phyloP scores from a whole-genome alignment of 2,888 invertebrate genomes.

The Dynastes grantii region DNA sequence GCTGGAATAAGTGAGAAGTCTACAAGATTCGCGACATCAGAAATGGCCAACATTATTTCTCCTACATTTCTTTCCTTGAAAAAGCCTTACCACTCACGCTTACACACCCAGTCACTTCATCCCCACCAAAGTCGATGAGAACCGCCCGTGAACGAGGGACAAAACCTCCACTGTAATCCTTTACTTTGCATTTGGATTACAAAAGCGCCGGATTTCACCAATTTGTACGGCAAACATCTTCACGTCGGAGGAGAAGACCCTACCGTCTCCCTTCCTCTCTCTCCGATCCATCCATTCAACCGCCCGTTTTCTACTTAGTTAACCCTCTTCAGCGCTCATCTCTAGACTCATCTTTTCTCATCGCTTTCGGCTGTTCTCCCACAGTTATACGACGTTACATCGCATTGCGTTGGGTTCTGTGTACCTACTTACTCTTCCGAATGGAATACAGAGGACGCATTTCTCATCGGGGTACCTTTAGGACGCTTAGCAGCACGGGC shows the following conservation, averaged over 20 bases:
- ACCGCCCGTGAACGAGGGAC: not conserved
- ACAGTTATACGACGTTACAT: too few relatives aligned
- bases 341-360: not conserved
- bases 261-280: not conserved
- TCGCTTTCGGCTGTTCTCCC: not conserved
- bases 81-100: too few relatives aligned
- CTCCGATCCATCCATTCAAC: constrained; percentile 1
- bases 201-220: constrained; percentile 68
- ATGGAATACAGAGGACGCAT: too few relatives aligned
- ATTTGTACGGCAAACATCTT: constrained; percentile 67
- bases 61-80: too few relatives aligned
- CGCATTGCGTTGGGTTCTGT: too few relatives aligned
- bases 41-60: too few relatives aligned
- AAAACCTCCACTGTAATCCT: constrained; percentile 63
- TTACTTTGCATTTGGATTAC: constrained; percentile 68
- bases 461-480: too few relatives aligned
- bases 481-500: too few relatives aligned
- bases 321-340: constrained; percentile 15
- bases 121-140: not conserved
- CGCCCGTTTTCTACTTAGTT: constrained; percentile 5
- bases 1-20: too few relatives aligned
- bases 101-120: too few relatives aligned
- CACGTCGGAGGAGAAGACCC: constrained; percentile 45
- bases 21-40: too few relatives aligned
- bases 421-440: too few relatives aligned